Evolutionary conservation across 2,888 invertebrate genomes (phyloP), one percentile per base, ranked within the genome.

Genomic region (Noctua fimbriata): DNA sequence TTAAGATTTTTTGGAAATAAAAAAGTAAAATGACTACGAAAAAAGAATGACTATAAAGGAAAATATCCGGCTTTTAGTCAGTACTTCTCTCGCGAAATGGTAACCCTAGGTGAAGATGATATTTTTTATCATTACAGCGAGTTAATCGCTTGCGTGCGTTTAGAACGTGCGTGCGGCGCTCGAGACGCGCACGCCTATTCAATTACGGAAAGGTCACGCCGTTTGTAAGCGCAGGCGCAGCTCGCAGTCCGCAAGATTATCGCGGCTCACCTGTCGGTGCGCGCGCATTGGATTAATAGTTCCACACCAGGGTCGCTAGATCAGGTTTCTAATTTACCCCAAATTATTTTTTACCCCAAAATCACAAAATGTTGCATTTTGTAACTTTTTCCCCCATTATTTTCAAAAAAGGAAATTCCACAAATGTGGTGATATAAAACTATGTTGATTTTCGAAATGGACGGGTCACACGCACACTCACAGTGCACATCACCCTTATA

Each of bases 171-270:
- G 95, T 95, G 95, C 91, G 94, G 92, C 89, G 92, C 90, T 89
- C 87, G 91, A 91, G 92, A 91, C 91, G 89, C 93, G 94, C 93
- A 94, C 94, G 95, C 95, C 95, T 95, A 95, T 96, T 96, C 96
- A 96, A 96, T 96, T 96, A 96, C 92, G 90, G 92, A 96, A 96
- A 96, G 96, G 96, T 96, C 96, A 96, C 90, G 92, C 92, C 91
- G 94, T 93, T 94, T 93, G 93, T 93, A 92, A 91, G 93, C 94
- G 93, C 95, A 91, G 89, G 92, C 94, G 93, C 94, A 94, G 32
- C 63, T 63, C 63, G 63, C 63, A 94, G 95, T 95, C 95, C 93
- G 93, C 93, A 94, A 94, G 95, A 95, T 96, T 95, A 95, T 95
- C 95, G 94, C 92, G 79, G 91, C 93, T 94, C 96, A 96, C 95